Conservation (phyloP, 1,140 invertebrate species). For the Anthonomus grandis region DNA sequence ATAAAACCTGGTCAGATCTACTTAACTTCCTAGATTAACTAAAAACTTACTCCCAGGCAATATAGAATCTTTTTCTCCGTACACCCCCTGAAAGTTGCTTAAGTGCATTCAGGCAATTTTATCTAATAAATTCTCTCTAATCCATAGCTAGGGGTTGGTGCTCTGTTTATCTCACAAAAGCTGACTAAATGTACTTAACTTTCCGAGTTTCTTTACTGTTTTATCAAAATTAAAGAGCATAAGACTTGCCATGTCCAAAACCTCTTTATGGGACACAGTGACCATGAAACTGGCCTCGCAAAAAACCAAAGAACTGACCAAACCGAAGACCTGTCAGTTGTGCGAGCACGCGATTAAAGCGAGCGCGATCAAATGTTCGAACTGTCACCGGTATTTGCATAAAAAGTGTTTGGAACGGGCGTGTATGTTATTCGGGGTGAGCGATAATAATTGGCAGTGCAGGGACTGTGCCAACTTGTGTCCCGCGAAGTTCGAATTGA, state of each 20-base stretch:
- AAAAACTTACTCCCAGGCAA: no score
- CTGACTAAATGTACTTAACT: no score
- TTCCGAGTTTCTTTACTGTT: no score
- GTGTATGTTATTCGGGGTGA: constrained; percentile 24
- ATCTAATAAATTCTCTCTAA: no score
- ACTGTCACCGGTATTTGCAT: constrained; percentile 25
- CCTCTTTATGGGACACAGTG: constrained; percentile 7
- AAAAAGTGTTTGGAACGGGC: constrained; percentile 26
- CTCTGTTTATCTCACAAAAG: no score
- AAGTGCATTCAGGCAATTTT: no score
- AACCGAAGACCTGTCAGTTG: constrained; percentile 12
- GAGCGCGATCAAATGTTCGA: constrained; percentile 30
- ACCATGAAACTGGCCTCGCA: constrained; percentile 14
- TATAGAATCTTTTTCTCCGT: no score
- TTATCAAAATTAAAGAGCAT: no score
- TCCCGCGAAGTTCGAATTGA: constrained; percentile 14
- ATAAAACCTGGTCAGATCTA: no score
- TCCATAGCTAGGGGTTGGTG: no score
- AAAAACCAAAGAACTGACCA: constrained; percentile 5
- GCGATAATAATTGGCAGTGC: constrained; percentile 25
- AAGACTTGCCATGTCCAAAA: constrained; percentile 1
- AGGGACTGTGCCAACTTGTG: constrained; percentile 16
- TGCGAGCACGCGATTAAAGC: constrained; percentile 25
- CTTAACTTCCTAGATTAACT: no score
- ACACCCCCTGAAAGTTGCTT: no score